Evolutionary conservation across 1,140 invertebrate species (phyloP), one percentile per base, ranked within the genome.

Genomic region (Aplysia californica): DNA sequence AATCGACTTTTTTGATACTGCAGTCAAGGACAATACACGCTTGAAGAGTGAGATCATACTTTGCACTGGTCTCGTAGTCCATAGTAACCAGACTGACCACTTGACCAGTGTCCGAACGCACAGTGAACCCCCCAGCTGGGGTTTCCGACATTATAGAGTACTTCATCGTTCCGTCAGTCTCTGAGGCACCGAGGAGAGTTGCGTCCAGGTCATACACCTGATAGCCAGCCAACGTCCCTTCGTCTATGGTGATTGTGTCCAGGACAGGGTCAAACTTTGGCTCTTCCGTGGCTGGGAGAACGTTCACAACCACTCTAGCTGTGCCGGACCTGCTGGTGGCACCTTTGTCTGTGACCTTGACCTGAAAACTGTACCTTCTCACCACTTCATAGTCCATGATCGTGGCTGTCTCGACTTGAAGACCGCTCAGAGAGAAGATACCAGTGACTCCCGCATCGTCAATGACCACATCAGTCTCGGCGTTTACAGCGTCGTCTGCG

Each of bases 181-280:
- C 59, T 26, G 23, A 21, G 50, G 59, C 72, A n/a, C 39, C 61
- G n/a, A 58, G 23, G 20, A 5, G 35, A 44, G 72, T 75, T 2
- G 72, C 72, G 26, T 75, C 41, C 1, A 66, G 1, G 31, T 75
- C 72, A 33, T 31, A 29, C 4, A 75, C 23, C 29, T 65, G 15
- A 35, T 5, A 31, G 2, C 72, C 72, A 10, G 50, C 38, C 38
- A 6, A 4, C 21, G 15, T 2, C 18, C 35, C 26, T 55, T 75
- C 72, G 1, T 23, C 1, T 6, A 75, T 21, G 5, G 5, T 3
- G 36, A 75, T 26, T 21, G 59, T 66, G 5, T 33, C 36, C 15
- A 39, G 26, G 18, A 21, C 31, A 15, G 29, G 4, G 26, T 33
- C 56, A 36, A 65, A 75, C 18, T 55, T 18, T 1, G 72, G 59